Evolutionary conservation across 2,888 invertebrate species (phyloP).

Genomic region (Eupithecia dodoneata): DNA sequence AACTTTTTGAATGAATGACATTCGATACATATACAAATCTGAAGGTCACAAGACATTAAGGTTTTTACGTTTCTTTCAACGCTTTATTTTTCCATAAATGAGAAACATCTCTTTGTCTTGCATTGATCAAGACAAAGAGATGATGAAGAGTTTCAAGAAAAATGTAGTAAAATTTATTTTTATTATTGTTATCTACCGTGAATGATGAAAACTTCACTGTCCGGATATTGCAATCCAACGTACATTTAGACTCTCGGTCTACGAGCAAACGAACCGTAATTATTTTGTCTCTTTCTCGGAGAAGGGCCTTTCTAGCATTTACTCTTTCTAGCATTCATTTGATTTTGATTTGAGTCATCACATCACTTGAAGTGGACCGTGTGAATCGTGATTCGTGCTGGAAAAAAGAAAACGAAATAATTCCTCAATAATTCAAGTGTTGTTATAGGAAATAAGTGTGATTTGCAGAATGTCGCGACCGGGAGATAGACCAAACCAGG

Average conservation of each 20-base stretch:
- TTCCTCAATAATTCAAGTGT: neutral
- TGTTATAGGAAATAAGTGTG: conserved; percentile 30
- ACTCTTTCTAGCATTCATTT: conserved; percentile 13
- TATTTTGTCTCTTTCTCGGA: neutral
- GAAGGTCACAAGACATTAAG: neutral
- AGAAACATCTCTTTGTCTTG: neutral
- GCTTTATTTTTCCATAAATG: neutral
- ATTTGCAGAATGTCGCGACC: conserved; percentile 71
- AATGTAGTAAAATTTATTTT: no score
- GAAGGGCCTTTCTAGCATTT: neutral
- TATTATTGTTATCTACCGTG: no score
- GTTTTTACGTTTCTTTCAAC: neutral
- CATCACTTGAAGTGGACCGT: conserved; percentile 2
- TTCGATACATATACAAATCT: neutral
- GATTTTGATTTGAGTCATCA: conserved; percentile 18
- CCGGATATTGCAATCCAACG: no score
- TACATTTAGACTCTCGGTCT: no score
- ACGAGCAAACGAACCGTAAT: neutral
- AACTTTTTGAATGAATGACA: neutral
- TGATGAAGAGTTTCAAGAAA: no score
- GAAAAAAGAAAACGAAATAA: neutral
- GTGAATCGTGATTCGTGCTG: conserved; percentile 11
- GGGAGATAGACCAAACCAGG: conserved; percentile 83
- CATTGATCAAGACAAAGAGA: no score
- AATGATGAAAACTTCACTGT: no score